Evolutionary conservation across 2,113 vertebrate genomes (phyloP).

Genomic region (Oxyruncus cristatus): DNA sequence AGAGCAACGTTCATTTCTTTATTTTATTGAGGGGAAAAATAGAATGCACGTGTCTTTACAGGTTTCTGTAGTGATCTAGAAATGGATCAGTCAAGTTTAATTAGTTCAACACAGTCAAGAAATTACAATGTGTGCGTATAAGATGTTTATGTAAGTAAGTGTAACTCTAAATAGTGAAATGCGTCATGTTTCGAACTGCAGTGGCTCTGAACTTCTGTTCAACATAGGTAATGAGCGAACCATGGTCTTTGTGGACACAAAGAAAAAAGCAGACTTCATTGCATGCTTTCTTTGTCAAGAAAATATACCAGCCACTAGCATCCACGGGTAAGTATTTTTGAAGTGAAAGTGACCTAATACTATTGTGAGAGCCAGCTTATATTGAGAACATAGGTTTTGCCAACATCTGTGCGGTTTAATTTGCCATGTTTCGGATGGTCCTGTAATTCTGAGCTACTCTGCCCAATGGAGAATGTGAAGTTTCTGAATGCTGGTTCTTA

Average conservation of each 20-base stretch:
- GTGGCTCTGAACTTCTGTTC: background rate
- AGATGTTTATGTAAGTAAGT: background rate
- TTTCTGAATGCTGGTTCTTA: background rate
- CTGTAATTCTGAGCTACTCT: background rate
- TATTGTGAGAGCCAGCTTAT: background rate
- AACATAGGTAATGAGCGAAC: slow-evolving; percentile 82
- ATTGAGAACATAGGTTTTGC: background rate
- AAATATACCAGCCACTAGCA: slow-evolving; percentile 89
- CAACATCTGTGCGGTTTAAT: rapidly evolving
- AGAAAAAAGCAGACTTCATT: slow-evolving; percentile 91
- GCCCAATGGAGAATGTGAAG: background rate
- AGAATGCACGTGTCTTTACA: background rate
- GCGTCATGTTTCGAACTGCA: background rate
- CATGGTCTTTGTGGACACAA: slow-evolving; percentile 94
- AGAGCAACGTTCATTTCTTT: rapidly evolving
- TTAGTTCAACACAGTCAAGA: background rate
- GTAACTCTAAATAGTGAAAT: background rate
- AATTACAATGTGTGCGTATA: background rate
- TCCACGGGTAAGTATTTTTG: slow-evolving; percentile 83
- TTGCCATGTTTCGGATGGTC: background rate
- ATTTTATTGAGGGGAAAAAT: background rate
- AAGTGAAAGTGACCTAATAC: background rate
- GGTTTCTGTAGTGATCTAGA: background rate
- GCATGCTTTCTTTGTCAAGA: slow-evolving; percentile 91
- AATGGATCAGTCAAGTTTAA: background rate